Evolutionary conservation across 2,888 invertebrate species (phyloP).

Genomic region (Polydesmus complanatus): DNA sequence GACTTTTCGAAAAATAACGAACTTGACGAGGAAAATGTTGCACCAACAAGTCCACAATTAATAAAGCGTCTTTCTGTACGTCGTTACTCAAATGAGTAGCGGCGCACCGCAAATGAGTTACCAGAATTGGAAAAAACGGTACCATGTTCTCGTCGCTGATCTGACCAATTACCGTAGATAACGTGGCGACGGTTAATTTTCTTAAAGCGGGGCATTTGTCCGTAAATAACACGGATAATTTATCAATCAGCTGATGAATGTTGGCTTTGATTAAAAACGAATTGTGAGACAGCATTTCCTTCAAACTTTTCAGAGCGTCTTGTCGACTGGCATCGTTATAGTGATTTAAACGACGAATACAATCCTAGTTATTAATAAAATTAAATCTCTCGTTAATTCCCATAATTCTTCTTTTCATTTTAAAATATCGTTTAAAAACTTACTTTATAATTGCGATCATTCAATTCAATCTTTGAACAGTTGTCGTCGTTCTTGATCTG

Average conservation of each 20-base stretch:
- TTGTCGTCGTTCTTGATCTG: constrained; percentile 2
- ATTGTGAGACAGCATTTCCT: constrained; percentile 4
- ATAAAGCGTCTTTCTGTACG: constrained; percentile 5
- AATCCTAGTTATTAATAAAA: constrained; percentile 5
- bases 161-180: background rate
- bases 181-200: background rate
- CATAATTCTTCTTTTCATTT: background rate
- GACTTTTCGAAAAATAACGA: constrained; percentile 3
- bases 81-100: constrained; percentile 8
- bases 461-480: background rate
- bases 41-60: constrained; percentile 5
- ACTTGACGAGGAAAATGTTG: constrained; percentile 9
- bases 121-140: constrained; percentile 10
- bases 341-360: background rate
- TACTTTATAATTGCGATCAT: background rate
- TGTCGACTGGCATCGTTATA: background rate
- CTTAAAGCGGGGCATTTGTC: constrained; percentile 3
- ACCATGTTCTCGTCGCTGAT: background rate
- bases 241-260: background rate
- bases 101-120: constrained; percentile 11
- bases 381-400: too few relatives aligned
- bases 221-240: background rate
- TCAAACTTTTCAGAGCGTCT: constrained; percentile 4
- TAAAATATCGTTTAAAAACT: too few relatives aligned
- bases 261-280: constrained; percentile 1